A percentile compares a stretch with the other conserved stretches of the same genome.
Conservation (phyloP, 2,888 invertebrate genomes). For the Polyommatus icarus region DNA sequence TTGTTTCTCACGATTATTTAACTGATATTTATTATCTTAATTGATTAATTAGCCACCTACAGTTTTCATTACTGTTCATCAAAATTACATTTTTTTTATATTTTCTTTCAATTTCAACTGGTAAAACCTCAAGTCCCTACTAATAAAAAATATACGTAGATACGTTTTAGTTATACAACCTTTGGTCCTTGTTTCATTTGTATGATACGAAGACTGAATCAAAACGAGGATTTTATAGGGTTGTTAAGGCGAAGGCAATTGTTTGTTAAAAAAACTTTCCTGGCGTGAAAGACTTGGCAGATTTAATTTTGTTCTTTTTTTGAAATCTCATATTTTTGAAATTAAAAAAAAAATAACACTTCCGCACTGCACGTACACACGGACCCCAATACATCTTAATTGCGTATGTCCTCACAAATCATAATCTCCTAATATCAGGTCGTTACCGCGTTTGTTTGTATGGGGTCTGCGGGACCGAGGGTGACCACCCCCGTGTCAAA, state of each 20-base stretch:
- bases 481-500: slow-evolving; percentile 24
- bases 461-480: slow-evolving; percentile 14
- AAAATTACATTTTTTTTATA: too few relatives aligned
- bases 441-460: slow-evolving; percentile 15
- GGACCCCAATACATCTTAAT: slow-evolving; percentile 21
- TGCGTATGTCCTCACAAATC: slow-evolving; percentile 18
- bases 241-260: too few relatives aligned
- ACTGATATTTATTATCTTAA: background rate
- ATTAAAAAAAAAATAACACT: background rate
- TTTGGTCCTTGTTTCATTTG: too few relatives aligned
- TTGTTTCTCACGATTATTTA: background rate
- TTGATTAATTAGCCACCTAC: background rate
- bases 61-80: background rate
- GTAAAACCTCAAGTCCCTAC: too few relatives aligned
- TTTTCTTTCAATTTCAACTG: too few relatives aligned
- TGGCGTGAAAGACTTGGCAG: background rate
- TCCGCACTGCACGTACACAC: background rate
- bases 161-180: too few relatives aligned
- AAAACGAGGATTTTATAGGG: too few relatives aligned
- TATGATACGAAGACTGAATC: too few relatives aligned
- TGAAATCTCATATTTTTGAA: background rate
- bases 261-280: too few relatives aligned
- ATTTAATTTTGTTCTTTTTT: background rate
- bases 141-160: too few relatives aligned
- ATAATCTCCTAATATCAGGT: slow-evolving; percentile 29